Evolutionary conservation across 1,140 invertebrate genomes (phyloP), one percentile per base, ranked within the genome.

Genomic region (Ips typographus): DNA sequence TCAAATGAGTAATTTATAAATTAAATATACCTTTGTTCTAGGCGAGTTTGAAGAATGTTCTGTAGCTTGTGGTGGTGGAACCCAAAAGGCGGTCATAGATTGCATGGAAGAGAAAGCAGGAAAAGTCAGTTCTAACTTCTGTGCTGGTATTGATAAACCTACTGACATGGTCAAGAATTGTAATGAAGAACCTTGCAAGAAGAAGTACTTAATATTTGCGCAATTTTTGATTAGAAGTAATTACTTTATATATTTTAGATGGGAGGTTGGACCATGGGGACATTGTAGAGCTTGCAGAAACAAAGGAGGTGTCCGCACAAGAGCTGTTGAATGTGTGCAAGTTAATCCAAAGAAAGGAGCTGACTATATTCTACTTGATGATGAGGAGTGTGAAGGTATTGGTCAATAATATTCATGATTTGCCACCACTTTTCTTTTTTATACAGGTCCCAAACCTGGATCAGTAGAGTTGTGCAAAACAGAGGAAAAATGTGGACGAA

Each of bases 181-280:
- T 68, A 85, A 84, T 57, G 70, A 80, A 39, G 4, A 79, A 2
- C 76, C 80, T 1, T 85, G 84, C 68, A 70, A 71, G n/a, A 79
- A 79, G 0, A 84, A 79, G 84, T 84, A 59, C n/a, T 40, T 59
- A 47, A 47, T 47, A 47, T 47, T 47, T 47, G n/a, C 5, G n/a
- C 44, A 47, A 5, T 47, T 47, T 56, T 38, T 8, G 3, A 56
- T 56, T 56, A 22, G 2, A 22, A 22, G 37, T 1, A 56, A 1
- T 56, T 4, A 22, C 22, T 22, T 22, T 22, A 22, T 22, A 22
- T 22, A 22, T 39, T 62, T 42, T 53, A 83, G 84, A 72, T 85
- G 84, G 84, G 77, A 82, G 59, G 79, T 83, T 5, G 83, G 83
- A 42, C 79, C 80, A 65, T 85, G 84, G 84, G 80, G 83, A 49